Evolutionary conservation across 2,113 vertebrate genomes (phyloP).

Genomic region (Steatornis caripensis): DNA sequence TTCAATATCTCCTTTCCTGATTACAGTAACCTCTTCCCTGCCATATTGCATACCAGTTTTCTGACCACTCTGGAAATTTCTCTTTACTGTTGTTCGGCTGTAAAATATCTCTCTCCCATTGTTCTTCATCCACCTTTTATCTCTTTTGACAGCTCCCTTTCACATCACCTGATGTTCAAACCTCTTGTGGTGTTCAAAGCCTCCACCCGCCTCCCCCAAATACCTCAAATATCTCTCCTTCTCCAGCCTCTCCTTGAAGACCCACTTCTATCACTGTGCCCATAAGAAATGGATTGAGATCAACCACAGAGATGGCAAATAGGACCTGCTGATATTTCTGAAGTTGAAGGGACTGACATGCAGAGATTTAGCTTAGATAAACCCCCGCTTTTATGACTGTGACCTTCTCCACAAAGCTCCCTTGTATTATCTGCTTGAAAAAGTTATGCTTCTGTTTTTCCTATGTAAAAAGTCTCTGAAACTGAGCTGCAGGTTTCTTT

Average conservation of each 20-base stretch:
- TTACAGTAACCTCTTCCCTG: neutral
- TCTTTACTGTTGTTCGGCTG: neutral
- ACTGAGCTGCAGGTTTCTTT: neutral
- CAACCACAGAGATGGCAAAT: neutral
- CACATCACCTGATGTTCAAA: neutral
- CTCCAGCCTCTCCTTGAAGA: neutral
- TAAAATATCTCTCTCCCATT: neutral
- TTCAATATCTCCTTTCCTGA: neutral
- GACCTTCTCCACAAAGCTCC: neutral
- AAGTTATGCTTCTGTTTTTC: constrained; percentile 9
- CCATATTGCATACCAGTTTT: neutral
- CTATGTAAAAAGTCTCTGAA: neutral
- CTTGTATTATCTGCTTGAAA: neutral
- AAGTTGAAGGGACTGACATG: neutral
- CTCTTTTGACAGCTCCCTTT: neutral
- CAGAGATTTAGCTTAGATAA: constrained; percentile 32
- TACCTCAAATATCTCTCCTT: neutral
- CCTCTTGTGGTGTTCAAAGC: neutral
- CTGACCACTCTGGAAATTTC: neutral
- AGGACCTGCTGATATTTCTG: neutral
- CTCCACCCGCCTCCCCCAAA: neutral
- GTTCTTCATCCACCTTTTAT: neutral
- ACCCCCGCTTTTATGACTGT: neutral
- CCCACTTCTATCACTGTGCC: neutral
- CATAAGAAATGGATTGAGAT: neutral